Evolutionary conservation across 2,797 vertebrate genomes (phyloP).

Genomic region (Saxicola maurus): DNA sequence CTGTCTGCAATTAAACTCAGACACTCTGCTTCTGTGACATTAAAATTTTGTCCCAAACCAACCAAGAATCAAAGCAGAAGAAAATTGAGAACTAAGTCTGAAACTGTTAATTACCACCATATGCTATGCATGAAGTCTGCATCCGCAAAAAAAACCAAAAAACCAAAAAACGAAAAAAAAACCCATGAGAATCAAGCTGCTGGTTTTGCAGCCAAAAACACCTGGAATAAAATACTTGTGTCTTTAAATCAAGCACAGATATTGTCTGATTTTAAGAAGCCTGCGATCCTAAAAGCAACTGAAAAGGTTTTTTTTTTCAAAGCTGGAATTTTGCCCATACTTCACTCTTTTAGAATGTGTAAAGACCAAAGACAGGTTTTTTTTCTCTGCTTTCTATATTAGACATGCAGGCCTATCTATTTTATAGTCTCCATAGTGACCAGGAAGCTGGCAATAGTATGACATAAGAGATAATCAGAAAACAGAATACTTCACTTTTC

Average conservation of each 20-base stretch:
- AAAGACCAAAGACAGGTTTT: not conserved
- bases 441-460: conserved; percentile 1
- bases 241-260: not conserved
- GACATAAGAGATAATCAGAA: conserved; percentile 20
- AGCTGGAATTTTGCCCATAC: conserved; percentile 35
- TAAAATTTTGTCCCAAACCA: conserved; percentile 34
- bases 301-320: conserved; percentile 6
- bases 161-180: not conserved
- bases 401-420: not conserved
- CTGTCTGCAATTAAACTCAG: conserved; percentile 31
- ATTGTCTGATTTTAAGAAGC: not conserved
- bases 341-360: not conserved
- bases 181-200: not conserved
- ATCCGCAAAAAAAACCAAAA: not conserved
- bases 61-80: conserved; percentile 1
- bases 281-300: not conserved
- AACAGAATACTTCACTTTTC: not conserved
- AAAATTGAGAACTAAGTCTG: conserved; percentile 11
- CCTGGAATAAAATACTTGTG: conserved; percentile 29
- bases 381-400: not conserved
- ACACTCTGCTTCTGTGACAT: conserved; percentile 4
- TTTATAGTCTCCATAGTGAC: conserved; percentile 47
- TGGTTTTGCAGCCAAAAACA: conserved; percentile 26
- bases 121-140: conserved; percentile 20
- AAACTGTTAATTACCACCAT: conserved; percentile 57